phyloP scores from a whole-genome alignment of 2,888 invertebrate species.

The Nebria brevicollis region DNA sequence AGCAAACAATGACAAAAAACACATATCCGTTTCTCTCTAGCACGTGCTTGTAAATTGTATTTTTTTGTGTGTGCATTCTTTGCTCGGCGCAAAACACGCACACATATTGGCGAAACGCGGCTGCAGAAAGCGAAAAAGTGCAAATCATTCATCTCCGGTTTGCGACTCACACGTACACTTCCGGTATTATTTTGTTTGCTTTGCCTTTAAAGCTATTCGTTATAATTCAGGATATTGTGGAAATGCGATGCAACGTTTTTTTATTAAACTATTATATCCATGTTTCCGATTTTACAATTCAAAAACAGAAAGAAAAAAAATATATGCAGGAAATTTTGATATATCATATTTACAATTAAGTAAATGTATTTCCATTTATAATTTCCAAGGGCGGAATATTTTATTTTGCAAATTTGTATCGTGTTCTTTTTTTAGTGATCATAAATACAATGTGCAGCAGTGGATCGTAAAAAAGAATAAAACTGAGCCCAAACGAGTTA shows the following conservation, averaged over 20 bases:
- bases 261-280: not conserved
- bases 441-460: constrained; percentile 20
- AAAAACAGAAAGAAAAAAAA: too few relatives aligned
- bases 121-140: not conserved
- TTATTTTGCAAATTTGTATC: not conserved
- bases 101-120: not conserved
- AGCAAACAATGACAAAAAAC: not conserved
- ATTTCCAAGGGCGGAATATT: not conserved
- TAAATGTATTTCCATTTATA: too few relatives aligned
- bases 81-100: not conserved
- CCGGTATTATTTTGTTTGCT: not conserved
- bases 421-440: constrained; percentile 22
- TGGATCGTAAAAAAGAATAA: constrained; percentile 20
- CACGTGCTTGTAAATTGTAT: not conserved
- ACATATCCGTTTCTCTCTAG: not conserved
- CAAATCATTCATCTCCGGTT: constrained; percentile 1
- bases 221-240: not conserved
- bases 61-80: not conserved
- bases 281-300: too few relatives aligned
- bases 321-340: too few relatives aligned
- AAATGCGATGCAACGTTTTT: not conserved
- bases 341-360: too few relatives aligned
- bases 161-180: not conserved
- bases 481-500: constrained; percentile 24
- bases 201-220: not conserved